Evolutionary conservation across 2,888 invertebrate genomes (phyloP).

Genomic region (Mayetiola destructor): DNA sequence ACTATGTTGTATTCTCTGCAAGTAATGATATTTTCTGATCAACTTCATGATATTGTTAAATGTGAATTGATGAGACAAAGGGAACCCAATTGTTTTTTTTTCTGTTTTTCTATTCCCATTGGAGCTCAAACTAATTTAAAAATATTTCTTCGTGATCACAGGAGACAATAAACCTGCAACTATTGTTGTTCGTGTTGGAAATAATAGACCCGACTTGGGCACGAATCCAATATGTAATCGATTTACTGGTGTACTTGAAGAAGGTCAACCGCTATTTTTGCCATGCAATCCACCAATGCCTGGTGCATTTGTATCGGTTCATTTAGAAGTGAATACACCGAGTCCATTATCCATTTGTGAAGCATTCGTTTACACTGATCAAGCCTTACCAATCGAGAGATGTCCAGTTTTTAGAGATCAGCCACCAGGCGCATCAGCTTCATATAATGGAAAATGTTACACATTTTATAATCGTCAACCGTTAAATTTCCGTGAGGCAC

Average conservation of each 20-base stretch:
- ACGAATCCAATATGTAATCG: conserved; percentile 86
- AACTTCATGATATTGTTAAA: too few relatives aligned
- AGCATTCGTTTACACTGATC: conserved; percentile 87
- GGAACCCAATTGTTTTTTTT: too few relatives aligned
- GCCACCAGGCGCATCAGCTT: conserved; percentile 82
- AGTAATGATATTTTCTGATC: too few relatives aligned
- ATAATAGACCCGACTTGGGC: conserved; percentile 80
- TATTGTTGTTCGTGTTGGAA: conserved; percentile 79
- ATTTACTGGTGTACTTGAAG: conserved; percentile 72
- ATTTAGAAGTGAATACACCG: conserved; percentile 59
- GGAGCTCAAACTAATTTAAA: too few relatives aligned
- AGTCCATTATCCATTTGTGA: conserved; percentile 80
- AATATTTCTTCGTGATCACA: too few relatives aligned
- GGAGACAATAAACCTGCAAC: conserved; percentile 66
- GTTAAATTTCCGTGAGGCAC: conserved; percentile 60
- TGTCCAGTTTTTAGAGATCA: conserved; percentile 88
- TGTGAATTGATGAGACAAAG: too few relatives aligned
- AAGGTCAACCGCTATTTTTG: conserved; percentile 78
- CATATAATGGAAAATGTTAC: conserved; percentile 90
- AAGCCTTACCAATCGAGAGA: conserved; percentile 76
- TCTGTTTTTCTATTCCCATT: too few relatives aligned
- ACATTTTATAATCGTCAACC: conserved; percentile 85
- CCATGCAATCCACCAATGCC: conserved; percentile 86
- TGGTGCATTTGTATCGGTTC: conserved; percentile 85
- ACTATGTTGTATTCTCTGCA: too few relatives aligned